phyloP scores from a whole-genome alignment of 2,888 invertebrate genomes.

The Troides oblongomaculatus region DNA sequence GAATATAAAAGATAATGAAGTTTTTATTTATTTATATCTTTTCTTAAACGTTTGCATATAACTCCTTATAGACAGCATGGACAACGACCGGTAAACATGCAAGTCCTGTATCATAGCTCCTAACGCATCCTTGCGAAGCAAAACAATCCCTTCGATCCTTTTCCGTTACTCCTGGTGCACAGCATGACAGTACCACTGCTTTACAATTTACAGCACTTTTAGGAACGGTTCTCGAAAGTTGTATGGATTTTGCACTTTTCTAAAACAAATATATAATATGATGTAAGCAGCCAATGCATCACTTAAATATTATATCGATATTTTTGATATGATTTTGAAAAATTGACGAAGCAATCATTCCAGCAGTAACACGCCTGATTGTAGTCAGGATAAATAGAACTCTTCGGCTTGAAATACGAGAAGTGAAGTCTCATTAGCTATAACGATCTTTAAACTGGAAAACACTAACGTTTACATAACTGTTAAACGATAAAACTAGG shows the following conservation, averaged over 20 bases:
- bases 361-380: no score
- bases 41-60: constrained; percentile 10
- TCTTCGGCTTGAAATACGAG: no score
- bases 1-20: no score
- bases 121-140: constrained; percentile 5
- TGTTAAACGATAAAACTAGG: no score
- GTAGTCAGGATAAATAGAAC: no score
- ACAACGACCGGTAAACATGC: constrained; percentile 12
- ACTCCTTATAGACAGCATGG: constrained; percentile 5
- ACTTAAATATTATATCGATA: no score
- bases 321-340: no score
- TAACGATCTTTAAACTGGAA: no score
- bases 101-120: constrained; percentile 11
- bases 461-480: no score
- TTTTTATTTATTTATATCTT: neutral
- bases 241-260: neutral
- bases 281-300: neutral
- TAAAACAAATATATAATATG: neutral
- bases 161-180: constrained; percentile 1
- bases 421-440: no score
- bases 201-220: constrained; percentile 1
- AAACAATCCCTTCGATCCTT: constrained; percentile 12
- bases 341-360: no score
- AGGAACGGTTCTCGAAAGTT: neutral
- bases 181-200: constrained; percentile 1